These are phyloP conservation scores for Acarapis woodi DNA, from an alignment of 1,140 invertebrate species.

Conservation along the genomic window DNA sequence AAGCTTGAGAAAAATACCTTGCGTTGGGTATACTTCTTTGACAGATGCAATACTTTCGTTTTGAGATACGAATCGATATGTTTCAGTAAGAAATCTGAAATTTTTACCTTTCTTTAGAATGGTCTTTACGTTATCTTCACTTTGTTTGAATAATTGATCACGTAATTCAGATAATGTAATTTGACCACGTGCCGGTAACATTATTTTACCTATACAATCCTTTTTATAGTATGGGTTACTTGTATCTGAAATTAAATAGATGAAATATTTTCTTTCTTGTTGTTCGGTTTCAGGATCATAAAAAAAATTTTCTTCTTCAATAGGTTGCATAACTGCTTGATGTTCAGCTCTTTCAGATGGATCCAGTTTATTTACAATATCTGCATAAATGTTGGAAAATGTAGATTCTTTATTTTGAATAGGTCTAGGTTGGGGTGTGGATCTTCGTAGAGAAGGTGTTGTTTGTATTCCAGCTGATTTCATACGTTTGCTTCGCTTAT, in stretches of 20 bases:
- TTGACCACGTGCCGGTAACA: neutral
- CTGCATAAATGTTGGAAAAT: too few relatives aligned
- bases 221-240: constrained; percentile 3
- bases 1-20: constrained; percentile 10
- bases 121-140: constrained; percentile 3
- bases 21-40: constrained; percentile 9
- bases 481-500: too few relatives aligned
- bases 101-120: neutral
- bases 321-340: too few relatives aligned
- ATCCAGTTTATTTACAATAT: too few relatives aligned
- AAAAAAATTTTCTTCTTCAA: too few relatives aligned
- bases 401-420: too few relatives aligned
- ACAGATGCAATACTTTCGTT: constrained; percentile 7
- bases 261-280: constrained; percentile 9
- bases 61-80: constrained; percentile 7
- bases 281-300: too few relatives aligned
- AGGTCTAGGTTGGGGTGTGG: too few relatives aligned
- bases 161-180: constrained; percentile 9
- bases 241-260: constrained; percentile 6
- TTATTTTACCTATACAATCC: constrained; percentile 7
- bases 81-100: constrained; percentile 9
- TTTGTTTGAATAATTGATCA: constrained; percentile 4
- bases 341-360: too few relatives aligned
- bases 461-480: too few relatives aligned
- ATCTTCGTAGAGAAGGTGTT: too few relatives aligned